Evolutionary conservation across 1,140 invertebrate species (phyloP).

Genomic region (Hylaeus volcanicus): DNA sequence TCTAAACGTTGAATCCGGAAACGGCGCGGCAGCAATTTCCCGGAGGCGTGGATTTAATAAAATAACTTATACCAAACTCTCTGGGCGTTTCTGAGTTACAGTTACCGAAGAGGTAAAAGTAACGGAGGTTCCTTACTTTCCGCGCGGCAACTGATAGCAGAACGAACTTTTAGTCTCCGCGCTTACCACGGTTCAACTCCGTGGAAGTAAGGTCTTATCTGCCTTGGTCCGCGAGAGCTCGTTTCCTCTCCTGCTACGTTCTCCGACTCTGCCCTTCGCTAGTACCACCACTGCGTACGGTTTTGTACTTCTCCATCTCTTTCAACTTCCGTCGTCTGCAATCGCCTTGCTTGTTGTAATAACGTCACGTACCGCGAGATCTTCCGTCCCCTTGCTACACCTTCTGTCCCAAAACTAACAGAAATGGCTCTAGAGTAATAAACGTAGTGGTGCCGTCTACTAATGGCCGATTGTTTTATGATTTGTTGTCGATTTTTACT

Average conservation of each 20-base stretch:
- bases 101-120: conserved; percentile 50
- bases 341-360: conserved; percentile 44
- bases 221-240: conserved; percentile 30
- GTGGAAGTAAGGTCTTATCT: conserved; percentile 63
- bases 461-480: too few relatives aligned
- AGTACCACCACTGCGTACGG: conserved; percentile 19
- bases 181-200: conserved; percentile 66
- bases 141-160: conserved; percentile 67
- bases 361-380: conserved; percentile 39
- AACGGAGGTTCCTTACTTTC: conserved; percentile 53
- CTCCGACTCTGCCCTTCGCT: background rate
- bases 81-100: conserved; percentile 56
- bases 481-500: too few relatives aligned
- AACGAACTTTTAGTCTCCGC: conserved; percentile 69
- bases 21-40: conserved; percentile 39
- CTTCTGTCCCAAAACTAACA: too few relatives aligned
- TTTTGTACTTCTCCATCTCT: conserved; percentile 23
- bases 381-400: background rate
- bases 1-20: conserved; percentile 1
- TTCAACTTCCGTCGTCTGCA: background rate
- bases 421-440: too few relatives aligned
- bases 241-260: conserved; percentile 20
- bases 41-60: conserved; percentile 66
- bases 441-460: too few relatives aligned
- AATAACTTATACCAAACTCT: conserved; percentile 69